Evolutionary conservation across 2,888 invertebrate species (phyloP), one percentile per base, ranked within the genome.

Genomic region (Bellardia pandia): DNA sequence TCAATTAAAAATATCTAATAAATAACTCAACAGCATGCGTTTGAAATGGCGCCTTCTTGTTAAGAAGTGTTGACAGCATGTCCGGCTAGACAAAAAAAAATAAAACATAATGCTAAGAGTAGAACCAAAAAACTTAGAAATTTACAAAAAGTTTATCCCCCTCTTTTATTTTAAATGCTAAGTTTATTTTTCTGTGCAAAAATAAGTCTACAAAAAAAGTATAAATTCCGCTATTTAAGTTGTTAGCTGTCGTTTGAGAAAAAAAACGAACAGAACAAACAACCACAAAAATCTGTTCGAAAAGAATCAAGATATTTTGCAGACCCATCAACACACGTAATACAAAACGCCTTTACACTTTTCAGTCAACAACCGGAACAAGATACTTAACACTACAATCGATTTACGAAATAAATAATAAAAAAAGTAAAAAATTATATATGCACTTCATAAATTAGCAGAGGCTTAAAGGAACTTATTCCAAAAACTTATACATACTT

Each of bases 331-430:
- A 72, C 56, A 71, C 71, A 83, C 53, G 77, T 83, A 77, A 83
- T 83, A 48, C 56, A 71, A 66, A 72, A 64, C 77, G 71, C 83
- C 83, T 86, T 86, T 72, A 76, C 79, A 83, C 78, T 83, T 79
- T 86, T 72, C 83, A 86, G 79, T 75, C 71, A 86, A 86, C 86
- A 86, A 86, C 86, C 86, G 86, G 86, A 86, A 86, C 86, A 86
- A 83, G 86, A 79, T 83, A 86, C 86, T 86, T 86, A 86, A 80
- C 86, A 86, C 86, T 80, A 76, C 76, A 77, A 83, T 83, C 83
- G 83, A 77, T 77, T 66, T 48, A 68, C n/a, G 33, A 62, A 64
- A 69, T 56, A 42, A 76, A 69, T 16, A 42, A 66, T 23, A 51
- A 40, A 23, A 13, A 51, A 48, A 62, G 62, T n/a, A 14, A 64